These are phyloP conservation scores for Yponomeuta sedellus DNA, from an alignment of 2,888 invertebrate genomes.

Conservation along the genomic window DNA sequence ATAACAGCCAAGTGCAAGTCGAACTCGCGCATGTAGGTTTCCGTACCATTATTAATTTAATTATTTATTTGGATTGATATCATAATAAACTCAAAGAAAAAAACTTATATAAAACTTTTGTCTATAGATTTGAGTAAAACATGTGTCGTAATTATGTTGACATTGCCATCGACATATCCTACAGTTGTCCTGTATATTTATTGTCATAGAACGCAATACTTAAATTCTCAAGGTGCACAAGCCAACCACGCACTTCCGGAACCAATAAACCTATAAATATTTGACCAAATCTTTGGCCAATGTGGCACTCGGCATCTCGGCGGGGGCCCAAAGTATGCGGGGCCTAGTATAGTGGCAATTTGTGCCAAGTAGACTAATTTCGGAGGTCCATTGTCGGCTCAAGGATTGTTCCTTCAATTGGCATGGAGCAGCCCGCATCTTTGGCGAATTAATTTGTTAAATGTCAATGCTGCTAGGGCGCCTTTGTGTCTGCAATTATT, in stretches of 20 bases:
- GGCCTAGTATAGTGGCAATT: conserved; percentile 62
- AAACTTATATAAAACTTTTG: no score
- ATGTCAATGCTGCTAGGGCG: background rate
- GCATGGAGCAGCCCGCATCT: conserved; percentile 53
- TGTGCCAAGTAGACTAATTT: conserved; percentile 67
- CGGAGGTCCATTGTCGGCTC: conserved; percentile 50
- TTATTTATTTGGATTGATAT: no score
- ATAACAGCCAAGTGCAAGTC: no score
- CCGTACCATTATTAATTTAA: no score
- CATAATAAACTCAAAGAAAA: no score
- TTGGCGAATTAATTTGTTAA: conserved; percentile 5
- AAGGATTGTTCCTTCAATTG: conserved; percentile 64
- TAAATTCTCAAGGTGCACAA: background rate
- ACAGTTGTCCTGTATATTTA: no score
- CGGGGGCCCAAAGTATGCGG: conserved; percentile 45
- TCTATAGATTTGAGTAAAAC: no score
- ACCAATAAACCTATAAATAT: background rate
- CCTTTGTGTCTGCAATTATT: no score
- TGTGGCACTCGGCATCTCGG: background rate
- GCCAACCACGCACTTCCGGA: background rate
- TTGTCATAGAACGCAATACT: no score
- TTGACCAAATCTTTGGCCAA: background rate
- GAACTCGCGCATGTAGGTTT: no score
- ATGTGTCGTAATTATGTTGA: no score
- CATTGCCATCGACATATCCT: no score